Conservation (phyloP, 2,888 invertebrate species). For the Choreutis nemorana region DNA sequence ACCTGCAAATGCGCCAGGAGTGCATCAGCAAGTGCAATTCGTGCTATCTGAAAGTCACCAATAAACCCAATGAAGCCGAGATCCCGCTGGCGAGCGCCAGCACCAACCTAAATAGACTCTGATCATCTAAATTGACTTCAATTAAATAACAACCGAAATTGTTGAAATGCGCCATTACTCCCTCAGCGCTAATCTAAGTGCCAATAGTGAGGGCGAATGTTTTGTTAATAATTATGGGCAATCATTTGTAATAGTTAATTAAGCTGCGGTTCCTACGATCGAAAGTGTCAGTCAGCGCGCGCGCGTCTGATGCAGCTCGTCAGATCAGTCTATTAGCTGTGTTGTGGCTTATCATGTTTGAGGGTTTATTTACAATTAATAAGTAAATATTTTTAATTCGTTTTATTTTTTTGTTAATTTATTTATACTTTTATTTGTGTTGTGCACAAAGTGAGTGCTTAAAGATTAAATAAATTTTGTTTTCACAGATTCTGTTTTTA, state of each 20-base stretch:
- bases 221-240: constrained; percentile 59
- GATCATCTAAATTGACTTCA: constrained; percentile 68
- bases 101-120: constrained; percentile 68
- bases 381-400: too few relatives aligned
- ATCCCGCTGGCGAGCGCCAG: constrained; percentile 64
- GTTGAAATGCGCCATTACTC: constrained; percentile 67
- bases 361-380: too few relatives aligned
- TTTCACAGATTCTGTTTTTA: too few relatives aligned
- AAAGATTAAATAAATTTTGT: too few relatives aligned
- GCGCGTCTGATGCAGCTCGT: too few relatives aligned
- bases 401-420: too few relatives aligned
- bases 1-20: constrained; percentile 48
- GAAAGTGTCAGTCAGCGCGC: constrained; percentile 35
- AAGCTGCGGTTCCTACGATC: constrained; percentile 40
- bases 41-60: constrained; percentile 67
- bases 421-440: too few relatives aligned
- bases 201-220: constrained; percentile 64
- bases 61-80: constrained; percentile 67
- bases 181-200: constrained; percentile 65
- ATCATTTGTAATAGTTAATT: constrained; percentile 63
- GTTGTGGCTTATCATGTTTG: too few relatives aligned
- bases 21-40: constrained; percentile 65
- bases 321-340: too few relatives aligned
- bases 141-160: constrained; percentile 68
- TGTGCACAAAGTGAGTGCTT: too few relatives aligned